phyloP scores from a whole-genome alignment of 2,797 vertebrate genomes.

The Chrosomus eos region DNA sequence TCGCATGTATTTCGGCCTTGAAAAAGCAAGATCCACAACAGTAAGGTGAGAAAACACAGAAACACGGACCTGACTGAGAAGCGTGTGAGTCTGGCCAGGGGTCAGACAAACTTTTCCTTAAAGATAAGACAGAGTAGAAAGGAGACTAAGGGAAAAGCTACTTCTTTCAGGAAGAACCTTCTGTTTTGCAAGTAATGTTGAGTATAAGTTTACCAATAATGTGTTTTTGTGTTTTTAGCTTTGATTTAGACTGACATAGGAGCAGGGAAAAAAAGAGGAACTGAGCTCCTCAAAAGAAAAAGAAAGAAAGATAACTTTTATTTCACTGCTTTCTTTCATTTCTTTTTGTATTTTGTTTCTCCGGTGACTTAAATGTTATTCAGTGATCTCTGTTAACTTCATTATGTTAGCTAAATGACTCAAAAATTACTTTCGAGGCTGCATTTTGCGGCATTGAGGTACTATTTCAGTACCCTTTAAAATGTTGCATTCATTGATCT shows the following conservation, averaged over 20 bases:
- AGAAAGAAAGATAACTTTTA: background rate
- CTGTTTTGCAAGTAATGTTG: constrained; percentile 49
- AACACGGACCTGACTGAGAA: constrained; percentile 57
- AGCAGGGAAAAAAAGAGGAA: constrained; percentile 51
- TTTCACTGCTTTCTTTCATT: constrained; percentile 11
- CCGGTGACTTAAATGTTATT: background rate
- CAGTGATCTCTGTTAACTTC: background rate
- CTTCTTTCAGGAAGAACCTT: constrained; percentile 52
- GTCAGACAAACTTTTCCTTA: constrained; percentile 74
- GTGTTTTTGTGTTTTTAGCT: constrained; percentile 34
- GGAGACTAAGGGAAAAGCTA: constrained; percentile 53
- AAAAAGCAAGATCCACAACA: constrained; percentile 48
- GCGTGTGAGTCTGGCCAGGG: constrained; percentile 66
- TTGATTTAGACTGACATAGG: constrained; percentile 34
- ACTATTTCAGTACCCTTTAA: constrained; percentile 14
- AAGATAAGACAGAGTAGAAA: constrained; percentile 69
- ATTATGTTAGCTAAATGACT: background rate
- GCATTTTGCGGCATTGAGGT: constrained; percentile 10
- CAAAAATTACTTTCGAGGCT: constrained; percentile 13
- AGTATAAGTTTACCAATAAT: constrained; percentile 24
- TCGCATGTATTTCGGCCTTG: constrained; percentile 48
- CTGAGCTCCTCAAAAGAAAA: constrained; percentile 25
- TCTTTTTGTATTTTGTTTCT: constrained; percentile 19
- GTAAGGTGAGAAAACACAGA: constrained; percentile 49
- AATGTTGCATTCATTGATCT: constrained; percentile 33